Evolutionary conservation across 2,113 vertebrate genomes (phyloP).

Genomic region (Corythaixoides concolor): DNA sequence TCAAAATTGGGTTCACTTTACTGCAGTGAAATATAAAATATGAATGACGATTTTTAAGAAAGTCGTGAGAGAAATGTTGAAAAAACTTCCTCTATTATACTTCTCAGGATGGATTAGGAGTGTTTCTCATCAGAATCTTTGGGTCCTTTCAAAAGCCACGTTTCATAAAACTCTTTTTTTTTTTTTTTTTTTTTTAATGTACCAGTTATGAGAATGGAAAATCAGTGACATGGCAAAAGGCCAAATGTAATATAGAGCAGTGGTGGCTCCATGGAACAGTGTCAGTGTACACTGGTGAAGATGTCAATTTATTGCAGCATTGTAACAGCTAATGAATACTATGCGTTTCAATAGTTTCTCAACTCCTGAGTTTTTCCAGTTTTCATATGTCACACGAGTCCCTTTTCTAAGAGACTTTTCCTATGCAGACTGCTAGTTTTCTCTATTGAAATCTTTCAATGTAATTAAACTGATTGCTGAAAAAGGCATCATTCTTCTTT

Average conservation of each 20-base stretch:
- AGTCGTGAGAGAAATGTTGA: not conserved
- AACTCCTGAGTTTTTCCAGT: slow-evolving; percentile 2
- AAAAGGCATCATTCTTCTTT: slow-evolving; percentile 72
- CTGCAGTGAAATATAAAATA: not conserved
- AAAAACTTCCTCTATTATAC: not conserved
- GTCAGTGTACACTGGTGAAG: not conserved
- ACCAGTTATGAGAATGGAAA: not conserved
- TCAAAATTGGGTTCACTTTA: not conserved
- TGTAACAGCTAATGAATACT: not conserved
- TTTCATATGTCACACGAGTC: slow-evolving; percentile 52
- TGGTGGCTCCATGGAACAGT: not conserved
- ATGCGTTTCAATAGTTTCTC: not conserved
- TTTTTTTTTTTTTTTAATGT: not conserved
- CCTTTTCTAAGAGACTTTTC: slow-evolving; percentile 22
- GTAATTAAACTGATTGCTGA: slow-evolving; percentile 70
- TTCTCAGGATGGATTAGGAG: not conserved
- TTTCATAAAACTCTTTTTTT: not conserved
- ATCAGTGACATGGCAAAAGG: not conserved
- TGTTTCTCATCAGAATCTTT: not conserved
- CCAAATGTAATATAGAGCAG: not conserved
- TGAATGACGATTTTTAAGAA: not conserved
- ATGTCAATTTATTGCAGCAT: not conserved
- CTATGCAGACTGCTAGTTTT: slow-evolving; percentile 47
- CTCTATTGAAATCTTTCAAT: slow-evolving; percentile 56
- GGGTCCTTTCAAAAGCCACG: not conserved